A percentile compares a stretch with the other conserved stretches of the same genome.
These are phyloP conservation scores for Frankliniella intonsa DNA, from an alignment of 2,888 invertebrate species.

Conservation along the genomic window DNA sequence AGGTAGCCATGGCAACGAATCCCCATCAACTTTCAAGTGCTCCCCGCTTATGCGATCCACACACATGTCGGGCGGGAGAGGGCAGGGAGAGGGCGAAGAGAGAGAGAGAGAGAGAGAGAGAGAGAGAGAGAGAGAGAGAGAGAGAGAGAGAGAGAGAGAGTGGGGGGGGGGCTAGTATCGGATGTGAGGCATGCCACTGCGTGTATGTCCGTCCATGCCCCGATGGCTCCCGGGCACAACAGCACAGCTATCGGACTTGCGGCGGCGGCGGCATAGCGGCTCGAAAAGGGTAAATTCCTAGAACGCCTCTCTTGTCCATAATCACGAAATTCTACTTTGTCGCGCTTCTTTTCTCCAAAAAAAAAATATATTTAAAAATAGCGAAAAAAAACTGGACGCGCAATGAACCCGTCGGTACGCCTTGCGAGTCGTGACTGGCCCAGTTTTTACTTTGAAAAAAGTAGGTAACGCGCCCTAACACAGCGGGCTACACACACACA, in stretches of 20 bases:
- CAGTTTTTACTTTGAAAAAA: too few relatives aligned
- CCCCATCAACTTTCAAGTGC: neutral
- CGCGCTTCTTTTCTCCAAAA: too few relatives aligned
- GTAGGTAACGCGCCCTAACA: too few relatives aligned
- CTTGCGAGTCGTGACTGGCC: too few relatives aligned
- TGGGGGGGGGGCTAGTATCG: neutral
- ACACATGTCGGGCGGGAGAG: neutral
- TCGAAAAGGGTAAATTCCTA: too few relatives aligned
- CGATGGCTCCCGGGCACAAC: neutral
- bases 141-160: slow-evolving; percentile 14
- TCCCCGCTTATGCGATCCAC: neutral
- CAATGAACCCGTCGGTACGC: too few relatives aligned
- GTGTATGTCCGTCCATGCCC: neutral
- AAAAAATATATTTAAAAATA: too few relatives aligned
- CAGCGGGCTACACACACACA: too few relatives aligned
- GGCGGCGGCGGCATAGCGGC: too few relatives aligned
- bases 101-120: neutral
- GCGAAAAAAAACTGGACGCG: too few relatives aligned
- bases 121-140: slow-evolving; percentile 21
- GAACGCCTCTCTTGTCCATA: too few relatives aligned
- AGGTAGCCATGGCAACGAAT: neutral
- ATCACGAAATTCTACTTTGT: too few relatives aligned
- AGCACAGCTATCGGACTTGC: neutral
- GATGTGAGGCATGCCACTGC: neutral
- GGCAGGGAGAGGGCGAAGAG: neutral